phyloP scores from a whole-genome alignment of 2,113 vertebrate genomes.

The Sinocyclocheilus rhinocerous region DNA sequence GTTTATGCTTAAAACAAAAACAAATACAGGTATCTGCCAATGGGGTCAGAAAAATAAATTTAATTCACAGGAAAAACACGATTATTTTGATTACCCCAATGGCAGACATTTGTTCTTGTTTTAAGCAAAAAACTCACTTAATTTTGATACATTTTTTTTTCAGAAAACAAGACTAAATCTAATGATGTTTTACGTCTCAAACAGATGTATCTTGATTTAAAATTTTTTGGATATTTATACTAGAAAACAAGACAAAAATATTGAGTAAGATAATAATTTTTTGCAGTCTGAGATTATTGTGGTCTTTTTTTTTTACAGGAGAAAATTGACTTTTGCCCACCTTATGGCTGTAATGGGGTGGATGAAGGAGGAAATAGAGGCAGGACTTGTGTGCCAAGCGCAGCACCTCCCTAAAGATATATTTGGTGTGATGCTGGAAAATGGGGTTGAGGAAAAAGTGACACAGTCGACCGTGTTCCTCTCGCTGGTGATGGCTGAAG shows the following conservation, averaged over 20 bases:
- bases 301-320: background rate
- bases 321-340: conserved; percentile 67
- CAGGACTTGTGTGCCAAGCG: conserved; percentile 84
- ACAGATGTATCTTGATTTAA: no score
- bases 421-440: conserved; percentile 78
- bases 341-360: conserved; percentile 66
- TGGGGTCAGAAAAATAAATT: no score
- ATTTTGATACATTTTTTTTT: no score
- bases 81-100: no score
- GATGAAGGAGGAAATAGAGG: conserved; percentile 84
- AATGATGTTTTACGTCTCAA: no score
- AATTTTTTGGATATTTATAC: background rate
- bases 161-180: no score
- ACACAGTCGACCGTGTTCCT: conserved; percentile 85
- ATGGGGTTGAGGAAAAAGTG: conserved; percentile 82
- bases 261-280: background rate
- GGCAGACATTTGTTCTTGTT: no score
- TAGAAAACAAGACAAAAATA: background rate
- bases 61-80: no score
- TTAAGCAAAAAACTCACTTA: no score
- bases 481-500: conserved; percentile 78
- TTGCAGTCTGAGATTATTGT: background rate
- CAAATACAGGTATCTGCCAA: no score
- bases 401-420: conserved; percentile 88
- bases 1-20: no score